Evolutionary conservation across 2,113 vertebrate species (phyloP).

Genomic region (Cercocebus atys): DNA sequence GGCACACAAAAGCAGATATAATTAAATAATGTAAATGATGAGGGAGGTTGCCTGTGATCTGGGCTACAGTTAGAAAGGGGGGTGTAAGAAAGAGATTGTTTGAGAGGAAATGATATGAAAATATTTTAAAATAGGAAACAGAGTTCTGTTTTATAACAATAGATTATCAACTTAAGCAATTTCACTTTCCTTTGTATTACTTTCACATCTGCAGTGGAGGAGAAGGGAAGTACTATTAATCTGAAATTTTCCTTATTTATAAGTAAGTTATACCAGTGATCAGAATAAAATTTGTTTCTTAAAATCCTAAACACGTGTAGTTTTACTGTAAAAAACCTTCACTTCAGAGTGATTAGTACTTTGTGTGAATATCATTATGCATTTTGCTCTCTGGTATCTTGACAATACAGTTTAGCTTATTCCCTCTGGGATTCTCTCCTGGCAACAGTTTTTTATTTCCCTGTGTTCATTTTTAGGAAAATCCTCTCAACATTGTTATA

Average conservation of each 20-base stretch:
- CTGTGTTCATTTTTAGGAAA: constrained; percentile 83
- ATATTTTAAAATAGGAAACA: constrained; percentile 46
- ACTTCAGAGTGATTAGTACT: constrained; percentile 31
- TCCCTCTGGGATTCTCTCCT: constrained; percentile 66
- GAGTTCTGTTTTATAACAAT: constrained; percentile 25
- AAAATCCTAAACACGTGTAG: background rate
- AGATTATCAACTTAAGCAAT: background rate
- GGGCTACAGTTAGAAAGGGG: background rate
- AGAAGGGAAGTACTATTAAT: constrained; percentile 10
- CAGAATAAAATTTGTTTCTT: constrained; percentile 58
- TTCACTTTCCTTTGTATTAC: constrained; percentile 39
- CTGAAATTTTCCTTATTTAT: constrained; percentile 49
- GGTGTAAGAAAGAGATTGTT: background rate
- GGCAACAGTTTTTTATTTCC: constrained; percentile 67
- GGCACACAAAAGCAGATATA: constrained; percentile 49
- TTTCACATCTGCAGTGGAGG: constrained; percentile 21
- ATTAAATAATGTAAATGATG: constrained; percentile 65
- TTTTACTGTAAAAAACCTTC: constrained; percentile 43
- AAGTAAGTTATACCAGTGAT: constrained; percentile 43
- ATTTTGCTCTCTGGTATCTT: constrained; percentile 44
- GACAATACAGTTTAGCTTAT: constrained; percentile 59
- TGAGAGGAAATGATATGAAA: constrained; percentile 30
- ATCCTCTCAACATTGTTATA: constrained; percentile 81
- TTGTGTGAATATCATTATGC: constrained; percentile 43
- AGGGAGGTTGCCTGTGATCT: constrained; percentile 31